Evolutionary conservation across 2,797 vertebrate species (phyloP), one percentile per base, ranked within the genome.

Genomic region (Catostomus latipinnis): DNA sequence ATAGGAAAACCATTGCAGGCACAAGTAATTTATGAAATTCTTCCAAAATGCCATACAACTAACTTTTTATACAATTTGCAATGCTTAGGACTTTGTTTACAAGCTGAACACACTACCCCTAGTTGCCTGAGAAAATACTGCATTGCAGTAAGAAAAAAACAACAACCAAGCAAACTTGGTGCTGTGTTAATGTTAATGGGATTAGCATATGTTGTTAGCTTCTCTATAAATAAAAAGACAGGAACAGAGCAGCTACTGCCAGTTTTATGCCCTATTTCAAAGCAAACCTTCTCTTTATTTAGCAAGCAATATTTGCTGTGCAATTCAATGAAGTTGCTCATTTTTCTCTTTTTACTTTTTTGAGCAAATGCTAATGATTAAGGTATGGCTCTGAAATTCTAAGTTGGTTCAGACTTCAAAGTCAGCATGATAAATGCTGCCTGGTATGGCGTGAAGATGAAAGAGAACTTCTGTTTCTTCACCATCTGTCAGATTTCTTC

Each of bases 11-110:
- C 77, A 69, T 43, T 52, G 34, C 68, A 76, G 57, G 34, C 2
- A 58, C 8, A 80, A 10, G 6, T 18, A 60, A 3, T 12, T 34
- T 0, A 48, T 74, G 11, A 34, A 43, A 1, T 43, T 43, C 10
- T 13, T 62, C 2, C 52, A 10, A 81, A 82, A 80, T 84, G 71
- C 1, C 87, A 87, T 84, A 84, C 71, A 86, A 75, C 22, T 22
- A 22, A 1, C 1, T 22, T 22, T 22, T 22, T 22, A 1, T 22
- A 22, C 22, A 22, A 22, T 56, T 50, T 73, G 7, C 8, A 9
- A 57, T 13, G 53, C 0, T 43, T 13, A 12, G n/a, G 16, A 48
- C 8, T 16, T 14, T 6, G 10, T 70, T 48, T 46, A 16, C 14
- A 18, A 10, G 8, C n/a, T 14, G 52, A 52, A 16, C 34, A 57